phyloP scores from a whole-genome alignment of 1,140 invertebrate species.

The Nephotettix cincticeps region DNA sequence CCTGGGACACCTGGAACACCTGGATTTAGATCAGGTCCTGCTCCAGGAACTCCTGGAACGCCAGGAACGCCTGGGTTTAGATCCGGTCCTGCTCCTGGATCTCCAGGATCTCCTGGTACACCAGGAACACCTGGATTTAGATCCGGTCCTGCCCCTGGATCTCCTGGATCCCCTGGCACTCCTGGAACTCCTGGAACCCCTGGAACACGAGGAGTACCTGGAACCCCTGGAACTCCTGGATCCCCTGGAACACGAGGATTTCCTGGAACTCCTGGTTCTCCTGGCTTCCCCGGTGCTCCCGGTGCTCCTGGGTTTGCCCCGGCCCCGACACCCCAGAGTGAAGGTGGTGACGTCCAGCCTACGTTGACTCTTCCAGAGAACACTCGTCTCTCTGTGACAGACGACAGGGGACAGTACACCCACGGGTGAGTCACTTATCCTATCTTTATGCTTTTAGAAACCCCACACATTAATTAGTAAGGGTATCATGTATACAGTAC shows the following conservation, averaged over 20 bases:
- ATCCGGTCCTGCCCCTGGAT: conserved; percentile 18
- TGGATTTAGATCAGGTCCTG: neutral
- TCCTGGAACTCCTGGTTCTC: conserved; percentile 35
- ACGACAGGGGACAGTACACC: conserved; percentile 31
- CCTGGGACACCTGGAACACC: neutral
- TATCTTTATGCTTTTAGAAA: no score
- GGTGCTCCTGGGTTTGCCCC: neutral
- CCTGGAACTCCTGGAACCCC: conserved; percentile 25
- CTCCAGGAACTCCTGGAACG: neutral
- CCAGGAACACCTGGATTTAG: no score
- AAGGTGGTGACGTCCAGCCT: no score
- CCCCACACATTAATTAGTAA: no score
- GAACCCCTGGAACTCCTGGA: conserved; percentile 34
- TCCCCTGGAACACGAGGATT: conserved; percentile 32
- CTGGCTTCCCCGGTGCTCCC: conserved; percentile 34
- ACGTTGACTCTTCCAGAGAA: conserved; percentile 26
- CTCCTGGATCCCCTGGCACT: conserved; percentile 31
- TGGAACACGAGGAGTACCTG: conserved; percentile 32
- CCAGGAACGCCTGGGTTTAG: neutral
- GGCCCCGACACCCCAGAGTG: neutral
- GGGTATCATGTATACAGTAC: no score
- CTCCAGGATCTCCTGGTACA: neutral
- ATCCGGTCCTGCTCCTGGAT: neutral
- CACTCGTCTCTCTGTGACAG: conserved; percentile 23
- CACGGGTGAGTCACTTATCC: conserved; percentile 30